A percentile compares a stretch with the other conserved stretches of the same genome.
Evolutionary conservation across 2,113 vertebrate genomes (phyloP).

Genomic region (Silurus meridionalis): DNA sequence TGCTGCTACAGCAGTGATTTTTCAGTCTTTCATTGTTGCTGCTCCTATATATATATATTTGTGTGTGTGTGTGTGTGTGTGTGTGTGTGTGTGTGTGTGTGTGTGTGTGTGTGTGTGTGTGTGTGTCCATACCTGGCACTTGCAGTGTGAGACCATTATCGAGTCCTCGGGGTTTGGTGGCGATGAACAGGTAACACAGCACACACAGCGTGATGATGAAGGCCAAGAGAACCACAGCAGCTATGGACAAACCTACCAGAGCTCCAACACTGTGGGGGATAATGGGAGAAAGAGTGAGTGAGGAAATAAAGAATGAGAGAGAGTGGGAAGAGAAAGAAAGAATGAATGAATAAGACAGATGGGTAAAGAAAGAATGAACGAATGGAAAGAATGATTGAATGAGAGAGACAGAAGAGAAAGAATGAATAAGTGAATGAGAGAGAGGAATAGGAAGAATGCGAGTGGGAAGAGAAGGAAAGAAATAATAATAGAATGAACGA

Average conservation of each 20-base stretch:
- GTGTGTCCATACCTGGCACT: conserved; percentile 74
- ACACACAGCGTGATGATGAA: conserved; percentile 87
- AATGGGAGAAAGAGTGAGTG: conserved; percentile 50
- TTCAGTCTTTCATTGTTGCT: not conserved
- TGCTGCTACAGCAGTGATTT: not conserved
- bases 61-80: conserved; percentile 2
- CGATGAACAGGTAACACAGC: conserved; percentile 89
- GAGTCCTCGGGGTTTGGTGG: conserved; percentile 83
- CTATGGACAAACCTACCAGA: conserved; percentile 84
- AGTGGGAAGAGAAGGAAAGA: too few relatives aligned
- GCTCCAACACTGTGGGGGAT: conserved; percentile 78
- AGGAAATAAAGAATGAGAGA: conserved; percentile 15
- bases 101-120: conserved; percentile 3
- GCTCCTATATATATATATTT: not conserved
- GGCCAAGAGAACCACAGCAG: conserved; percentile 84
- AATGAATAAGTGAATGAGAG: too few relatives aligned
- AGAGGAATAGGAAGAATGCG: too few relatives aligned
- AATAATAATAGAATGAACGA: not conserved
- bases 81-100: conserved; percentile 1
- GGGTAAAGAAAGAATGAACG: too few relatives aligned
- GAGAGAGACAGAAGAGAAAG: too few relatives aligned
- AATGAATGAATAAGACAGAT: too few relatives aligned
- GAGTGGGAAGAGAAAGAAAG: not conserved
- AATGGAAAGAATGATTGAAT: too few relatives aligned
- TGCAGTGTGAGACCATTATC: conserved; percentile 82